Base-by-base conservation (phyloP, 2,888 invertebrate species). In the Pollenia angustigena region DNA sequence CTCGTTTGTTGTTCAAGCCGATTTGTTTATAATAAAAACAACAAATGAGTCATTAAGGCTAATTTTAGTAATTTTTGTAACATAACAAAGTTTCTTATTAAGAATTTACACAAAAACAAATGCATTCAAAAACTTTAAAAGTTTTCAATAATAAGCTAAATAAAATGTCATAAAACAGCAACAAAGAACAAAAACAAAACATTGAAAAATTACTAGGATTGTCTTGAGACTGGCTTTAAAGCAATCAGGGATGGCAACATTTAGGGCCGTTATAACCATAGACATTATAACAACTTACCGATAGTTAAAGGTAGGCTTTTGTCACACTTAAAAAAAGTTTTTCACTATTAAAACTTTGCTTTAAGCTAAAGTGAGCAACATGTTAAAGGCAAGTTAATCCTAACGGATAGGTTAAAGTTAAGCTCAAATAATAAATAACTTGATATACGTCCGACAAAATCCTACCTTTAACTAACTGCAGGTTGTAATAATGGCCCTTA, bases 31-130 rank as follows among this genome's bases (percentile, higher is more conserved):
- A 18, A 58, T 12, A 69, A 66, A 58, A 56, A n/a, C 18, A 68
- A 18, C 14, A 62, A 50, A 71, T 86, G 79, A 86, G 58, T 86
- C 86, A 86, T 76, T 71, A 50, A 11, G 18, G 32, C 44, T 86
- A 66, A 80, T 76, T 79, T 80, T 32, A 66, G 66, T 64, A 44
- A 71, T 46, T 64, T 32, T 64, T 75, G 68, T 79, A 52, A 69
- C 71, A 66, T 18, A 64, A 50, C 23, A 74, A 85, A 46, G 74
- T 81, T 85, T 80, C 44, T 62, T 68, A 62, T 62, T 12, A 52
- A 78, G 12, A 54, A 66, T 69, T 46, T 12, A 52, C 56, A 71
- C 62, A 60, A 40, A 78, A 50, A 71, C 9, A 52, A 46, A 42
- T 42, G 10, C 6, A 54, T 64, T 4, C 18, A 72, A 83, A 18